Evolutionary conservation across 1,140 invertebrate genomes (phyloP).

Genomic region (Drosophila auraria): DNA sequence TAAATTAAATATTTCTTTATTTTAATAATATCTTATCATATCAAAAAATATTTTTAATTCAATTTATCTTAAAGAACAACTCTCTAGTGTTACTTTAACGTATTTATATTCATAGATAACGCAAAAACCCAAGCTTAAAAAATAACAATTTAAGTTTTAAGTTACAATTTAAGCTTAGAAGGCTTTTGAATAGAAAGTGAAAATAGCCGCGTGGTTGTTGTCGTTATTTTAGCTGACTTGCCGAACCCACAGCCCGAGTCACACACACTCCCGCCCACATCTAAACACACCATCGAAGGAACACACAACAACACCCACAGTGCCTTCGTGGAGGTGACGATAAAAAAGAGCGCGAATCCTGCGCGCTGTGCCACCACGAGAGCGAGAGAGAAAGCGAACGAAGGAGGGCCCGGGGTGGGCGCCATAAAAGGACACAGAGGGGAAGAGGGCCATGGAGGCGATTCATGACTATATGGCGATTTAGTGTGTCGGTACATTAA

Average conservation of each 20-base stretch:
- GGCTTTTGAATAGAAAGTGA: conserved; percentile 69
- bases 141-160: too few species aligned
- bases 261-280: conserved; percentile 6
- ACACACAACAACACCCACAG: conserved; percentile 12
- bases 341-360: conserved; percentile 73
- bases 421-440: conserved; percentile 10
- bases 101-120: too few species aligned
- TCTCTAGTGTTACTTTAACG: not conserved
- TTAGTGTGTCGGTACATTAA: conserved; percentile 65
- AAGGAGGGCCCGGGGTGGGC: not conserved
- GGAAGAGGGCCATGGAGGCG: not conserved
- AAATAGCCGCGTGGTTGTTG: conserved; percentile 59
- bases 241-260: conserved; percentile 24
- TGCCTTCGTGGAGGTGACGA: conserved; percentile 26
- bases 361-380: conserved; percentile 50
- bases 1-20: not conserved
- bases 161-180: conserved; percentile 36
- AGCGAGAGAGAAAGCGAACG: conserved; percentile 15
- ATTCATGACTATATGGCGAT: conserved; percentile 22
- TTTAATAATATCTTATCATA: not conserved
- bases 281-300: conserved; percentile 9
- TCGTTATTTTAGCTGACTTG: conserved; percentile 69
- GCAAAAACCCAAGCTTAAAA: not conserved
- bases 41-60: not conserved
- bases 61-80: too few species aligned